Base-by-base conservation (phyloP, 2,797 vertebrate genomes). In the Megalops cyprinoides region DNA sequence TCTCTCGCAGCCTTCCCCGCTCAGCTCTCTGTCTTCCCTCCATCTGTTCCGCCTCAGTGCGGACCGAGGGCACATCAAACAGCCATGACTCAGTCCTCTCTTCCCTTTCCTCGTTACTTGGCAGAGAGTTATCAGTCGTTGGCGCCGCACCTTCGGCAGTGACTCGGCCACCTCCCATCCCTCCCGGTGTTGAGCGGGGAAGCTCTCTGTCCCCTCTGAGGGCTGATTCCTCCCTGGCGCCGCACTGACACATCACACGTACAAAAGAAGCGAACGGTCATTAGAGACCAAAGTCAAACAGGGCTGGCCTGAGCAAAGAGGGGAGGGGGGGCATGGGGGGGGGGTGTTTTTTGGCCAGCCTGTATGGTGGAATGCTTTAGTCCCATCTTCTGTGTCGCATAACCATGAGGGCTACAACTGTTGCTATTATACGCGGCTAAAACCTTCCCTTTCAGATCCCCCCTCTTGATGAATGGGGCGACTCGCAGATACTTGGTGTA, bases 401-500 rank as follows among this genome's bases (percentile, higher is more conserved):
- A 25, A 58, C 55, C 23, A 25, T 25, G 5, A 58, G 55, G 55
- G 23, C 55, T 34, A 65, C 60, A 65, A 31, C 60, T 15, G 60
- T 34, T 34, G 31, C 60, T 65, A 1, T 15, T 34, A 65, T 31
- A 18, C 60, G 65, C 60, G 15, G 12, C 55, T 10, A 34, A 65
- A 65, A 14, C 20, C 53, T 37, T 42, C 65, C 18, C 2, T 42
- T 23, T 20, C 5, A 18, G 34, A 34, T 14, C 60, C n/a, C 60
- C 92, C 89, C 90, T n/a, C 84, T 87, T 87, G 81, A 73, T 91
- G 89, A 90, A 91, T 91, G 87, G 89, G 89, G 87, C 25, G 51
- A 74, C 79, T 81, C 58, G 2, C 73, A 67, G 39, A 73, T 74
- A 83, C 39, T 76, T 62, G 76, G 81, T 53, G 62, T 67, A 73